Conservation (phyloP, 1,140 invertebrate genomes). For the Listronotus oregonensis region DNA sequence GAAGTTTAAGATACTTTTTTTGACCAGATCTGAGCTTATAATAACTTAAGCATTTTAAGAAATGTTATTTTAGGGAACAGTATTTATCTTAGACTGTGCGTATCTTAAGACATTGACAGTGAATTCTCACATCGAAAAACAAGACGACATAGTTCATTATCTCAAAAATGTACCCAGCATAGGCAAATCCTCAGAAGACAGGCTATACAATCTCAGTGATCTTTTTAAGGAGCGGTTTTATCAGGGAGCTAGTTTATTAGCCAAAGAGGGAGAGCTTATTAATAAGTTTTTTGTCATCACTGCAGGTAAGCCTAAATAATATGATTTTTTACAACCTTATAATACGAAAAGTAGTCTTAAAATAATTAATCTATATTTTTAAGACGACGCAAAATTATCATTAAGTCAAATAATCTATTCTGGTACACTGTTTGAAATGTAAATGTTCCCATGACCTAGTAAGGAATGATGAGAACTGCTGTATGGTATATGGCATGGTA, state of each 20-base stretch:
- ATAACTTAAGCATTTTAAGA: too few species aligned
- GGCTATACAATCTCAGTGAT: constrained; percentile 85
- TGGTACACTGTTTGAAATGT: too few species aligned
- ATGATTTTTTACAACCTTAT: too few species aligned
- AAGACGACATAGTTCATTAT: constrained; percentile 82
- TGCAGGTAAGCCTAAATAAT: constrained; percentile 72
- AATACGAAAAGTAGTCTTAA: too few species aligned
- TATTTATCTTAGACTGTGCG: constrained; percentile 85
- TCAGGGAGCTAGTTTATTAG: constrained; percentile 80
- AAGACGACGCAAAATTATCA: too few species aligned
- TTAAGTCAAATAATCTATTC: too few species aligned
- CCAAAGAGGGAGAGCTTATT: constrained; percentile 80
- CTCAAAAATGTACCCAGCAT: constrained; percentile 82
- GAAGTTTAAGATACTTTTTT: too few species aligned
- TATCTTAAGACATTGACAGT: constrained; percentile 90
- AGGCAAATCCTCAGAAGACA: constrained; percentile 75
- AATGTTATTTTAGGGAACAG: constrained; percentile 63
- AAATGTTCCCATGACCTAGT: too few species aligned
- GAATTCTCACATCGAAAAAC: constrained; percentile 73
- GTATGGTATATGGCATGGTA: too few species aligned
- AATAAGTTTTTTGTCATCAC: constrained; percentile 97
- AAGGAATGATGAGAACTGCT: too few species aligned
- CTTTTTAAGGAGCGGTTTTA: constrained; percentile 84
- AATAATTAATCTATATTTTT: too few species aligned
- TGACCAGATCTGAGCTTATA: too few species aligned